phyloP scores from a whole-genome alignment of 53 echinoderm and acorn worm species.

The Pentamera pediparva region DNA sequence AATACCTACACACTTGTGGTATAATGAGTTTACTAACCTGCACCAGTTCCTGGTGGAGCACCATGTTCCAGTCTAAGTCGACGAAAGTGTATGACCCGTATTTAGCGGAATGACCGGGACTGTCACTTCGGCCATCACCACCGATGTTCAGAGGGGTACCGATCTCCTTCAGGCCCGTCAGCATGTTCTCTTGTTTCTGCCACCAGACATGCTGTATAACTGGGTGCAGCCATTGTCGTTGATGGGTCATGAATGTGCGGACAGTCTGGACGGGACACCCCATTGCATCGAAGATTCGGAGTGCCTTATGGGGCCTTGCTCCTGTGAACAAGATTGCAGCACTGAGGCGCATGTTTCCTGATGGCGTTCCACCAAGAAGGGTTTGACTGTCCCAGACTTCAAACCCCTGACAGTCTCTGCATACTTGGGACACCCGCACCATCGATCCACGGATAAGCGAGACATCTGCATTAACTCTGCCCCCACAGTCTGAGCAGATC shows the following conservation, averaged over 20 bases:
- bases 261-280: slow-evolving; percentile 7
- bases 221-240: slow-evolving; percentile 32
- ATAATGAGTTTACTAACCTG: not conserved
- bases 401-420: slow-evolving; percentile 4
- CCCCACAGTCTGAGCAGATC: not conserved
- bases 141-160: slow-evolving; percentile 12
- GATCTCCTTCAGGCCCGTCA: not conserved
- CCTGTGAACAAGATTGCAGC: slow-evolving; percentile 55
- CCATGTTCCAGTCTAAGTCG: slow-evolving; percentile 25
- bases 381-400: slow-evolving; percentile 32
- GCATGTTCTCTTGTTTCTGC: slow-evolving; percentile 23
- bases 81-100: slow-evolving; percentile 34
- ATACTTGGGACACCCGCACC: not conserved
- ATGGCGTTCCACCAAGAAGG: slow-evolving; percentile 10
- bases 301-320: slow-evolving; percentile 30
- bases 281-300: slow-evolving; percentile 37
- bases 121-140: slow-evolving; percentile 37
- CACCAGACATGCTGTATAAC: slow-evolving; percentile 21
- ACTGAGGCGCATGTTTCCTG: slow-evolving; percentile 49
- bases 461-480: not conserved
- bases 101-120: slow-evolving; percentile 46
- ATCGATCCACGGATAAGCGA: not conserved
- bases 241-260: slow-evolving; percentile 37
- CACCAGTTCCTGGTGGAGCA: slow-evolving; percentile 15
- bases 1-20: too few relatives aligned